These are phyloP conservation scores for Phasia obesa DNA, from an alignment of 2,888 invertebrate species.

Conservation along the genomic window DNA sequence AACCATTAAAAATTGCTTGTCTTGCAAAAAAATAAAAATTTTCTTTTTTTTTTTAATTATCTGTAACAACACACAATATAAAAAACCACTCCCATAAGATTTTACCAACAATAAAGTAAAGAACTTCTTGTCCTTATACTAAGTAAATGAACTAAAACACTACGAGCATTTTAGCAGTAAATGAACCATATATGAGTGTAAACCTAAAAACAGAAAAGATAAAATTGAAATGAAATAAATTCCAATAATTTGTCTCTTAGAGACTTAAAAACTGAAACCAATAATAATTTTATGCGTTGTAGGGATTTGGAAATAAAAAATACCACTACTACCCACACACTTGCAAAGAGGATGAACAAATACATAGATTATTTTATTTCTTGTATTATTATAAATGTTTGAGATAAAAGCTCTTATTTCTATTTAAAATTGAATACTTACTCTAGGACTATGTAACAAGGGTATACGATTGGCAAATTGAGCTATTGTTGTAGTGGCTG, in stretches of 20 bases:
- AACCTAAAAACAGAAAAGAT: constrained; percentile 27
- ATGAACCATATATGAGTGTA: constrained; percentile 55
- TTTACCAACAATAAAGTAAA: constrained; percentile 38
- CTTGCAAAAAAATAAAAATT: constrained; percentile 41
- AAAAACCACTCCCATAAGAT: constrained; percentile 41
- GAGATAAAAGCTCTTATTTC: not conserved
- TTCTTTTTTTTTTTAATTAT: constrained; percentile 50
- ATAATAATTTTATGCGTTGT: constrained; percentile 57
- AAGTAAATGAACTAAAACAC: constrained; percentile 29
- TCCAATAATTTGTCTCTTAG: constrained; percentile 60
- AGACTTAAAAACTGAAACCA: constrained; percentile 61
- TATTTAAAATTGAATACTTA: constrained; percentile 74
- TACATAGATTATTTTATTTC: not conserved
- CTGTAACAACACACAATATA: constrained; percentile 27
- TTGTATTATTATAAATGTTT: not conserved
- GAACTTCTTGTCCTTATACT: constrained; percentile 4
- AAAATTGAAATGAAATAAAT: constrained; percentile 50
- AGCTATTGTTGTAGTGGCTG: constrained; percentile 81
- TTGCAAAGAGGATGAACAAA: not conserved
- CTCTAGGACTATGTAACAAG: constrained; percentile 82
- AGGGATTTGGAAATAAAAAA: constrained; percentile 51
- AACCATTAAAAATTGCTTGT: constrained; percentile 56
- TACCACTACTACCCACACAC: not conserved
- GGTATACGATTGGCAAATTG: constrained; percentile 83
- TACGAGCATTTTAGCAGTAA: constrained; percentile 57